Conservation (phyloP, 2,888 invertebrate species). For the Cataglyphis rosenhaueri region DNA sequence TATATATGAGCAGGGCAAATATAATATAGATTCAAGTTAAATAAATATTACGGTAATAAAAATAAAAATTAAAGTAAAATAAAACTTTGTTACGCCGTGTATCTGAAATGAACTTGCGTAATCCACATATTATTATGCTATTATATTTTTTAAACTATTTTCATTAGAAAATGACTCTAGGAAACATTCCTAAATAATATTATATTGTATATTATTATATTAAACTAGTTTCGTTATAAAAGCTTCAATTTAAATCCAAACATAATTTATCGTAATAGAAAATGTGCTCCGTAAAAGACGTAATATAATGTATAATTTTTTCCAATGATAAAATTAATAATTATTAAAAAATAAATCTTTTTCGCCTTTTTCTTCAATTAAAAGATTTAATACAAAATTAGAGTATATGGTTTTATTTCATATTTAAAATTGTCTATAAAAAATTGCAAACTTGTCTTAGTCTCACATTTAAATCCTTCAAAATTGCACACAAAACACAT, state of each 20-base stretch:
- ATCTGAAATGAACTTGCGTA: slow-evolving; percentile 3
- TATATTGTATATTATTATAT: background rate
- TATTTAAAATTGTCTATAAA: background rate
- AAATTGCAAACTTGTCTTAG: background rate
- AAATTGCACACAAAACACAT: background rate
- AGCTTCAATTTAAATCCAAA: background rate
- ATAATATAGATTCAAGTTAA: slow-evolving; percentile 13
- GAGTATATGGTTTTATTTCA: background rate
- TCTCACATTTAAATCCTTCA: background rate
- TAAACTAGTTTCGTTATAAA: background rate
- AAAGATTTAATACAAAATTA: background rate
- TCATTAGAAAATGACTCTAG: background rate
- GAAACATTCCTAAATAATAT: background rate
- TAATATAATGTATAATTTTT: background rate
- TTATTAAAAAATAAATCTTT: background rate
- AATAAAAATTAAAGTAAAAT: slow-evolving; percentile 16
- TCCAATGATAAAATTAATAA: background rate
- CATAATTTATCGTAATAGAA: background rate
- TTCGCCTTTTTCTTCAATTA: background rate
- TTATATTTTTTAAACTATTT: background rate
- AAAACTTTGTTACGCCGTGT: background rate
- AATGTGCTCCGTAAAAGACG: background rate
- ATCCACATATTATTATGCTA: slow-evolving; percentile 7
- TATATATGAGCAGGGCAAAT: background rate
- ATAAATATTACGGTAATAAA: slow-evolving; percentile 14